Evolutionary conservation across 1,140 invertebrate genomes (phyloP), one percentile per base, ranked within the genome.

Genomic region (Grapholita molesta): DNA sequence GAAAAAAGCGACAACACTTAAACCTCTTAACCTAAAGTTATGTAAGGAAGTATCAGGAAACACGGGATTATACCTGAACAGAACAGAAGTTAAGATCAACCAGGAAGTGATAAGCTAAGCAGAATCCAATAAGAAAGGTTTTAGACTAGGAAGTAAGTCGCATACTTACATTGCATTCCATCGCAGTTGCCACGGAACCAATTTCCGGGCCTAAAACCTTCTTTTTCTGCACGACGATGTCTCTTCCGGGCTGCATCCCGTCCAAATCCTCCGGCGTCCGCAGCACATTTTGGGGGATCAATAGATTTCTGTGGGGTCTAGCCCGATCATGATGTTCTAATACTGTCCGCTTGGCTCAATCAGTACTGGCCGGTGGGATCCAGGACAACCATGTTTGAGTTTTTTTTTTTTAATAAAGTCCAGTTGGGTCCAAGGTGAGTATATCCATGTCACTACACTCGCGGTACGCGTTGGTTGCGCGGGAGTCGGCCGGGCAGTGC

Each of bases 301-400:
- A 75, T 91, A 91, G 64, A 91, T 84, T 80, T 91, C 86, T 38
- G 89, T 91, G 64, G 89, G 89, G 68, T 91, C 89, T 68, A 91
- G 77, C 61, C 86, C 89, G 78, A 86, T 77, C 89, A 91, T 91
- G 30, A 48, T 48, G 42, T 18, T 38, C 4, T 48, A 48, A 48
- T 48, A 48, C 5, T 48, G 42, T 48, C 42, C 42, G 3, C 15
- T 48, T 85, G 77, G 69, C 6, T 61, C 24, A 4, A 25, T 85
- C 81, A 89, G 79, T 91, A 91, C 77, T 89, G 86, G 75, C 89
- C 89, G 57, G 89, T 91, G 52, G 87, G 87, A 82, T 91, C 87
- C 71, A 91, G 76, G 64, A 71, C 67, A 23, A 71, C 71, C 78
- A 80, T 82, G 72, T 74, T 71, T 53, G 48, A 68, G 7, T n/a